phyloP scores from a whole-genome alignment of 2,888 invertebrate genomes.

The Xestia xanthographa region DNA sequence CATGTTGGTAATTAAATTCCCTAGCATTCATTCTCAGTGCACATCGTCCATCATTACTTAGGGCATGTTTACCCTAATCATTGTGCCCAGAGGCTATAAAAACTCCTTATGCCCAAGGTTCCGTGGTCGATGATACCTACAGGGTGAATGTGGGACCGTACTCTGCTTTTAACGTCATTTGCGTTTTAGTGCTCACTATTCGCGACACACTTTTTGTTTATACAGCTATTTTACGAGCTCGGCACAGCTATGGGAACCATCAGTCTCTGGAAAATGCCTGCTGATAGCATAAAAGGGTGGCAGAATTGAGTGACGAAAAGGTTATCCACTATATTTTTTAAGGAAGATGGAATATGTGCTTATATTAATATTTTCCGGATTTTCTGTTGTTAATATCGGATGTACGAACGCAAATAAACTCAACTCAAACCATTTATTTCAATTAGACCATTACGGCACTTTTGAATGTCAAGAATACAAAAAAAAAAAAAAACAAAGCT shows the following conservation, averaged over 20 bases:
- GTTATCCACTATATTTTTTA: neutral
- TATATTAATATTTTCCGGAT: slow-evolving; percentile 8
- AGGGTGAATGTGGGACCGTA: slow-evolving; percentile 18
- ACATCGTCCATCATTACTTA: slow-evolving; percentile 17
- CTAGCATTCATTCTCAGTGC: neutral
- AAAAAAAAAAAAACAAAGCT: too few species aligned
- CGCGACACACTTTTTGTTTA: slow-evolving; percentile 59
- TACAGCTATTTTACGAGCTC: slow-evolving; percentile 51
- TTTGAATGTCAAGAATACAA: too few species aligned
- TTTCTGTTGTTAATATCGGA: neutral
- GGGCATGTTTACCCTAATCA: slow-evolving; percentile 14
- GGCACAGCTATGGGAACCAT: slow-evolving; percentile 33
- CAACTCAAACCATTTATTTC: too few species aligned
- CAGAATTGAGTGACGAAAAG: slow-evolving; percentile 28
- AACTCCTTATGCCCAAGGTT: slow-evolving; percentile 2
- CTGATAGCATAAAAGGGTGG: slow-evolving; percentile 40
- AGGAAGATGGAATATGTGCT: slow-evolving; percentile 9
- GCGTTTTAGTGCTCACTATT: slow-evolving; percentile 59
- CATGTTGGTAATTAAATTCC: neutral
- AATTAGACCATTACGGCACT: too few species aligned
- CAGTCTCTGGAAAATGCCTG: slow-evolving; percentile 21
- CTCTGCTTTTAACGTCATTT: slow-evolving; percentile 60
- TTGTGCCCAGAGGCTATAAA: slow-evolving; percentile 19
- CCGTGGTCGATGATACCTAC: slow-evolving; percentile 25
- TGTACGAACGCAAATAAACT: neutral